phyloP scores from a whole-genome alignment of 1,140 invertebrate genomes.

The Lasaia peninsularis region DNA sequence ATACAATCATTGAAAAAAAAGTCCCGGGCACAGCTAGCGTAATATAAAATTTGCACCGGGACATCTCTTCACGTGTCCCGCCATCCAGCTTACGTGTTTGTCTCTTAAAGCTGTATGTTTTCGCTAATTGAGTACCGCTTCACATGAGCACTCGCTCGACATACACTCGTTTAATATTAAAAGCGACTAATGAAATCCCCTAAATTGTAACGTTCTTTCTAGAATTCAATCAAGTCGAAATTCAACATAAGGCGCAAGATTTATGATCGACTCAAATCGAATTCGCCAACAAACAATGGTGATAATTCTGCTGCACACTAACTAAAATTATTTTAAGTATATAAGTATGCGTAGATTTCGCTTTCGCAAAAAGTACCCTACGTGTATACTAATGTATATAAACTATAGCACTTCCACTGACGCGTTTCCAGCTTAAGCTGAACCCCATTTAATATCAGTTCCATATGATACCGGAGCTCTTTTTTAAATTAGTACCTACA shows the following conservation, averaged over 20 bases:
- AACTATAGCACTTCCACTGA: too few species aligned
- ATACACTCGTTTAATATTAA: conserved; percentile 49
- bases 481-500: too few species aligned
- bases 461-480: too few species aligned
- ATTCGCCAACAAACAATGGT: conserved; percentile 76
- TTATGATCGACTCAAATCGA: conserved; percentile 76
- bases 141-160: conserved; percentile 44
- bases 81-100: conserved; percentile 54
- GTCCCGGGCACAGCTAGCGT: too few species aligned
- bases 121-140: conserved; percentile 69
- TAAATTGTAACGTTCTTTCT: conserved; percentile 26
- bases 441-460: too few species aligned
- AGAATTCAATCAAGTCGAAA: conserved; percentile 70
- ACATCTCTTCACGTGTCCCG: conserved; percentile 53
- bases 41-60: conserved; percentile 73
- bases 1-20: too few species aligned
- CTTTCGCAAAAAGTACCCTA: too few species aligned
- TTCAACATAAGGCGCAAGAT: conserved; percentile 75
- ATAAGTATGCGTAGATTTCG: too few species aligned
- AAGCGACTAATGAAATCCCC: conserved; percentile 39
- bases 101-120: conserved; percentile 73
- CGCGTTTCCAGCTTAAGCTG: too few species aligned
- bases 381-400: too few species aligned
- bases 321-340: too few species aligned
- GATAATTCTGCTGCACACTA: too few species aligned